phyloP scores from a whole-genome alignment of 2,797 vertebrate genomes.

The Thripadectes ignobilis region DNA sequence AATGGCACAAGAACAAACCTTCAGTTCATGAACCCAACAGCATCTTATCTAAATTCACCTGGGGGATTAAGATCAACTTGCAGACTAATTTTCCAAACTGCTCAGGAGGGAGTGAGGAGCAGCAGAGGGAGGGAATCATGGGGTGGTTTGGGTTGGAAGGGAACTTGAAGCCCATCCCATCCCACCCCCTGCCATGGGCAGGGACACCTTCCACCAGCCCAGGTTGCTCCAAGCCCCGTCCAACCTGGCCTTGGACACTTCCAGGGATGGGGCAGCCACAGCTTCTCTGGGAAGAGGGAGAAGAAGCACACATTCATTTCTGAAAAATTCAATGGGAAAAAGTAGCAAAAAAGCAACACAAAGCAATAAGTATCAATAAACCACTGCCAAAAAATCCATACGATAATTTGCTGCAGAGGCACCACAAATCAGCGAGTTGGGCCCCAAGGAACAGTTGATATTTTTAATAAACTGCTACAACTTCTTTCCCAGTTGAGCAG shows the following conservation, averaged over 20 bases:
- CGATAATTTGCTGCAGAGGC: background rate
- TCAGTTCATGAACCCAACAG: background rate
- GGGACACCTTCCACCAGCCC: no score
- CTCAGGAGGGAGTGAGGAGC: background rate
- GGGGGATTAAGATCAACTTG: slow-evolving; percentile 29
- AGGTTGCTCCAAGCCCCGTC: no score
- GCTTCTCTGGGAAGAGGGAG: background rate
- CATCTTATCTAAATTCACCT: slow-evolving; percentile 24
- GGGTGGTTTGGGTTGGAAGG: fast-evolving
- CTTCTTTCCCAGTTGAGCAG: background rate
- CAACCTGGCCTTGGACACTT: background rate
- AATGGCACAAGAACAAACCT: background rate
- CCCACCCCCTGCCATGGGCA: no score
- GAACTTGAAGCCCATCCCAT: fast-evolving
- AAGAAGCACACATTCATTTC: background rate
- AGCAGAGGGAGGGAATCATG: background rate
- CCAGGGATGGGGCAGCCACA: background rate
- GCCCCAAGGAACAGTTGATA: background rate
- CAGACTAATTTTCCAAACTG: slow-evolving; percentile 15
- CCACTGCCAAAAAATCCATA: fast-evolving
- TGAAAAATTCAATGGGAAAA: fast-evolving
- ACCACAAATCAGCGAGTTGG: background rate
- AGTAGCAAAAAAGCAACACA: background rate
- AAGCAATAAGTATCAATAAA: background rate
- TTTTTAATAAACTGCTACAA: background rate